phyloP scores from a whole-genome alignment of 2,113 vertebrate genomes.

The Caranx ignobilis region DNA sequence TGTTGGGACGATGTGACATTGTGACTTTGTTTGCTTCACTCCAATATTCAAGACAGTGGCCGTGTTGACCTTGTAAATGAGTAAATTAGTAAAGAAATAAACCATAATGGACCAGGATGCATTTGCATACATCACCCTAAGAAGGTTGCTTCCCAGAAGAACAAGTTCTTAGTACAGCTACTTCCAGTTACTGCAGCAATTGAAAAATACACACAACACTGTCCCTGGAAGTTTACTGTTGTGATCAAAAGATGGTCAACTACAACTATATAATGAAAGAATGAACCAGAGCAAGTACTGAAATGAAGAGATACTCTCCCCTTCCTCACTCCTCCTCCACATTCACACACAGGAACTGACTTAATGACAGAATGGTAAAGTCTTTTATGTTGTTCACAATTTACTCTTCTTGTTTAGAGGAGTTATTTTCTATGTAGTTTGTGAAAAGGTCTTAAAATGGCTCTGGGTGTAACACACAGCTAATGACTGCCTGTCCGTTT shows the following conservation, averaged over 20 bases:
- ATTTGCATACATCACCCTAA: background rate
- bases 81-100: background rate
- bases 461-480: background rate
- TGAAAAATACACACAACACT: background rate
- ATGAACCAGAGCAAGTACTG: background rate
- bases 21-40: too few relatives aligned
- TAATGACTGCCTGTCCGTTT: background rate
- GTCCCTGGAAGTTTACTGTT: background rate
- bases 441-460: background rate
- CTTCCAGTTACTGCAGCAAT: background rate
- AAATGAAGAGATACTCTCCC: background rate
- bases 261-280: background rate
- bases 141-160: background rate
- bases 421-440: too few relatives aligned
- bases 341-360: background rate
- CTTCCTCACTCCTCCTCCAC: background rate
- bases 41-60: background rate
- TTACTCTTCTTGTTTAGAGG: too few relatives aligned
- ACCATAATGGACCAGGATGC: background rate
- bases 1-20: too few relatives aligned
- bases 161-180: background rate
- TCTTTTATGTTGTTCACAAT: too few relatives aligned
- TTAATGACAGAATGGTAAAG: background rate
- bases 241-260: background rate
- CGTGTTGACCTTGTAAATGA: background rate